Evolutionary conservation across 2,888 invertebrate genomes (phyloP).

Genomic region (Operophtera brumata): DNA sequence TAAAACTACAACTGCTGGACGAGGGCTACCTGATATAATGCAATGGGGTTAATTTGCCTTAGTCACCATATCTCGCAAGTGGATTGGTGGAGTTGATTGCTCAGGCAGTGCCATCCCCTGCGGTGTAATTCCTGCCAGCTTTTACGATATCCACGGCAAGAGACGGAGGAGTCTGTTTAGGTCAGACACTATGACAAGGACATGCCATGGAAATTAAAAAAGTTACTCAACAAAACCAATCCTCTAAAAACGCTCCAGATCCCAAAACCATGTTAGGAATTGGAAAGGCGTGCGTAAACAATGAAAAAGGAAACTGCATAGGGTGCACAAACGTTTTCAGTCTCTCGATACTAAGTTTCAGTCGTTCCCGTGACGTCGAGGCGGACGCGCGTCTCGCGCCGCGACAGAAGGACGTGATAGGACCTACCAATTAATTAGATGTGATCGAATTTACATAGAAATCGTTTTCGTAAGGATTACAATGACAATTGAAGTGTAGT

Average conservation of each 20-base stretch:
- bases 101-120: no score
- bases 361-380: constrained; percentile 22
- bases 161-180: no score
- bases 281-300: constrained; percentile 8
- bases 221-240: neutral
- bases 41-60: no score
- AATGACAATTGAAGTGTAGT: constrained; percentile 30
- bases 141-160: no score
- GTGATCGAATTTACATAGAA: constrained; percentile 33
- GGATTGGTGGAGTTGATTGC: no score
- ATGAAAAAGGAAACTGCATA: constrained; percentile 22
- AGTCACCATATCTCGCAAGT: no score
- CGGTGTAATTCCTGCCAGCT: no score
- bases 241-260: neutral
- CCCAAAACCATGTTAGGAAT: neutral
- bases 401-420: constrained; percentile 16
- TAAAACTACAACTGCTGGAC: no score
- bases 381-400: constrained; percentile 20
- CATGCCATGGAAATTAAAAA: no score
- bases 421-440: constrained; percentile 27
- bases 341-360: constrained; percentile 25
- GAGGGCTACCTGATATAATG: no score
- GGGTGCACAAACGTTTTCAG: constrained; percentile 3
- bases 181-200: no score
- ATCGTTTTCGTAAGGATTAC: constrained; percentile 28